Percentiles rank a stretch among this genome's conserved stretches.
Conservation (phyloP, 2,888 invertebrate genomes). For the Minunthozetes semirufus region DNA sequence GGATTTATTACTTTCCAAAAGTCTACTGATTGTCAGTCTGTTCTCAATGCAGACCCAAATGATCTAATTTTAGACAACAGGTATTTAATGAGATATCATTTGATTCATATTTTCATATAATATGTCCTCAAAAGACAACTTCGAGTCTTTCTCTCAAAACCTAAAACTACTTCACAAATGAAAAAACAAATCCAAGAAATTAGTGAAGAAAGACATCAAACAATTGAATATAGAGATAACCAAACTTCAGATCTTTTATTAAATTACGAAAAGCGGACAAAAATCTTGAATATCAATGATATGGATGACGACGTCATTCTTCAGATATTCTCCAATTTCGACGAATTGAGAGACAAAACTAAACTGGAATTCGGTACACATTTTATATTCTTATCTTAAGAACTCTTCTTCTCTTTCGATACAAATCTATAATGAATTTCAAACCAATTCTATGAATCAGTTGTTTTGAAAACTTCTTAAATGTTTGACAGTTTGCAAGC, state of each 20-base stretch:
- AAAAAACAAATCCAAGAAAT: constrained; percentile 39
- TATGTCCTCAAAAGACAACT: constrained; percentile 24
- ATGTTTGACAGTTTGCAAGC: constrained; percentile 39
- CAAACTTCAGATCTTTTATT: background rate
- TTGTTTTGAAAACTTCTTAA: background rate
- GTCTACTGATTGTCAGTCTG: constrained; percentile 39
- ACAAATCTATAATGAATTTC: background rate
- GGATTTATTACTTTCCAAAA: constrained; percentile 42
- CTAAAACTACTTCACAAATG: constrained; percentile 39
- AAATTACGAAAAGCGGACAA: background rate
- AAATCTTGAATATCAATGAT: constrained; percentile 39
- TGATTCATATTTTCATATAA: background rate
- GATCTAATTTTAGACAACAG: constrained; percentile 37
- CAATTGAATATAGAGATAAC: background rate
- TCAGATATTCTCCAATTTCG: constrained; percentile 38
- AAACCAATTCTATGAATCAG: too few relatives aligned
- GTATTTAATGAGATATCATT: constrained; percentile 17
- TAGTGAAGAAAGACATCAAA: constrained; percentile 5
- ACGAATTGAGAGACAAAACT: constrained; percentile 35
- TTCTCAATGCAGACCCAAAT: constrained; percentile 37
- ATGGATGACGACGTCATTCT: constrained; percentile 40
- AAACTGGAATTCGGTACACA: constrained; percentile 38
- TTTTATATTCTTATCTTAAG: background rate
- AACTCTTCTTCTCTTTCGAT: background rate
- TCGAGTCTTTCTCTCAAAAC: constrained; percentile 40